These are phyloP conservation scores for Baronia brevicornis DNA, from an alignment of 2,888 invertebrate species.

Conservation along the genomic window DNA sequence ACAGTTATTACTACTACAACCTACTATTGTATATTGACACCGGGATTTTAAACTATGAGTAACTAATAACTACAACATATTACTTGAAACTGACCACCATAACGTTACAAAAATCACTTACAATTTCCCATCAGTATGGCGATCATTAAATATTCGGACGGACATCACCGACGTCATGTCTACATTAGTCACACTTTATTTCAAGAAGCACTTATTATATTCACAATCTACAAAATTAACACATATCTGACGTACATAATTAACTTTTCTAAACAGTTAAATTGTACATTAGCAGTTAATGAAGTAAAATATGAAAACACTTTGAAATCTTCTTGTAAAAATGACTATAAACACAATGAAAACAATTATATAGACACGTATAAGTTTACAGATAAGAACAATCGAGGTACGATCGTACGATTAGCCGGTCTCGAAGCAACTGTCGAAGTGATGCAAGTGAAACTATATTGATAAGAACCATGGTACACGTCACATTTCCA, in stretches of 20 bases:
- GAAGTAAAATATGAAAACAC: conserved; percentile 3
- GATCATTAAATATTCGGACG: conserved; percentile 49
- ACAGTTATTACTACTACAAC: too few species aligned
- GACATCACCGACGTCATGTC: conserved; percentile 49
- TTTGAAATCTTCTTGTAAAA: background rate
- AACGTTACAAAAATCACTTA: conserved; percentile 34
- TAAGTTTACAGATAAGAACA: too few species aligned
- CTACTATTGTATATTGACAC: too few species aligned
- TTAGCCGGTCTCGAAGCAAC: conserved; percentile 44
- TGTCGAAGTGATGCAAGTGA: conserved; percentile 49
- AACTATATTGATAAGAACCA: conserved; percentile 61
- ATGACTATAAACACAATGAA: too few species aligned
- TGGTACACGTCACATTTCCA: conserved; percentile 49
- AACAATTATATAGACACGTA: too few species aligned
- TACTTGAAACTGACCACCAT: too few species aligned
- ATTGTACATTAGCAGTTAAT: too few species aligned
- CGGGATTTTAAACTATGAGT: too few species aligned
- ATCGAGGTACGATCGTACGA: conserved; percentile 42
- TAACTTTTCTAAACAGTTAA: conserved; percentile 22
- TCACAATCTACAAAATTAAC: conserved; percentile 22
- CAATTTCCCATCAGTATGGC: conserved; percentile 66
- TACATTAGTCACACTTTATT: conserved; percentile 50
- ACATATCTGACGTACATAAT: conserved; percentile 27
- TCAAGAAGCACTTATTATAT: conserved; percentile 25
- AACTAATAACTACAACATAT: too few species aligned